Percentiles rank a stretch among this genome's conserved stretches.
Evolutionary conservation across 2,113 vertebrate genomes (phyloP).

Genomic region (Semicossyphus pulcher): DNA sequence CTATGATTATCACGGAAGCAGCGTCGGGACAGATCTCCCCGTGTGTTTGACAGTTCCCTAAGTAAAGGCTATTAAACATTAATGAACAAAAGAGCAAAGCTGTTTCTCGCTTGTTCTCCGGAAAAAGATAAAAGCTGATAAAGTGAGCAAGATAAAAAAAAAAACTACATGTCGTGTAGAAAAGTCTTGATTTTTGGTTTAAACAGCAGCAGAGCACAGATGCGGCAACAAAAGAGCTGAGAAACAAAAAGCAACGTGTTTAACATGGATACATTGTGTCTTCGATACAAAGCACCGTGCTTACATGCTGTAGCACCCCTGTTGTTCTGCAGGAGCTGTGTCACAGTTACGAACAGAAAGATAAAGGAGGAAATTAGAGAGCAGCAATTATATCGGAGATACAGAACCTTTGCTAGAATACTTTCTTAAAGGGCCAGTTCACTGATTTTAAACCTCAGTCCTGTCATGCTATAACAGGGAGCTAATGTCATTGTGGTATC

Average conservation of each 20-base stretch:
- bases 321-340: background rate
- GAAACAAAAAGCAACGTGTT: background rate
- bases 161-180: background rate
- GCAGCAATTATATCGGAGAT: background rate
- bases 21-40: conserved; percentile 33
- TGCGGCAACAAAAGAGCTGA: conserved; percentile 4
- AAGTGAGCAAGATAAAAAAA: conserved; percentile 1
- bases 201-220: conserved; percentile 16
- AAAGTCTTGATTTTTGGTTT: conserved; percentile 31
- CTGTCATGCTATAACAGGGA: too few species aligned
- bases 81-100: conserved; percentile 41
- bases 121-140: conserved; percentile 14
- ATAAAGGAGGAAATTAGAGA: background rate
- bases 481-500: too few species aligned
- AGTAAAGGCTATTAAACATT: conserved; percentile 46
- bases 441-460: too few species aligned
- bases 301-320: background rate
- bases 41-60: conserved; percentile 41
- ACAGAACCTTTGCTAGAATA: background rate
- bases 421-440: too few species aligned
- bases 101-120: background rate
- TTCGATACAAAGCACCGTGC: conserved; percentile 9
- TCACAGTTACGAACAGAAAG: conserved; percentile 9
- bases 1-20: conserved; percentile 31
- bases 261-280: conserved; percentile 11